Evolutionary conservation across 2,888 invertebrate species (phyloP), one percentile per base, ranked within the genome.

Genomic region (Stenolophus ochropezus): DNA sequence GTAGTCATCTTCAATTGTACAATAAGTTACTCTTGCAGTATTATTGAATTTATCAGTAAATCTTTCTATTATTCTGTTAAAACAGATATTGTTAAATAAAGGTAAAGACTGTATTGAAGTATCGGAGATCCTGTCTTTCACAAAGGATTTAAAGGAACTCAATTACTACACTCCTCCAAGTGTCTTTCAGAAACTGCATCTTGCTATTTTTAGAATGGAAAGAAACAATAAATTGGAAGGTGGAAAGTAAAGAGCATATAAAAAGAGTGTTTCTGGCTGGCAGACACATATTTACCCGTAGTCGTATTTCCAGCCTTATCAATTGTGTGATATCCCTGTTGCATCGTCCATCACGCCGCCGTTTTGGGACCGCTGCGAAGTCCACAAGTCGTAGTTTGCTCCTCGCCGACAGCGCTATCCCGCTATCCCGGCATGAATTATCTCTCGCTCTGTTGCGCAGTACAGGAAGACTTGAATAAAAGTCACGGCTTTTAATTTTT

Each of bases 401-500:
- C 73, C 6, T 14, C 20, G 56, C 14, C 76, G 76, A 58, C 33
- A 76, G 76, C 25, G 33, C 16, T 33, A 69, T 33, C 4, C 8
- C 56, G 56, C 42, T 27, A 56, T 76, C 58, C 5, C 33, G 25
- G 16, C 56, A 58, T 76, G 76, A 76, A 58, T 76, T 76, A 76
- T 56, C 27, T 53, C 14, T 25, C 65, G 27, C 33, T 69, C 65
- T 69, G 65, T 69, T 69, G 33, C 56, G 56, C 56, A 49, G 14
- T 56, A 25, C 56, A 53, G 58, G 58, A 75, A 75, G 74, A 21
- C 74, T 75, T 75, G 74, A 75, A 76, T 76, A 76, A 58, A 76
- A 76, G 56, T 76, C 76, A 76, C 76, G 76, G 56, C 76, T 58
- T 76, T 76, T 76, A 76, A 58, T 76, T 76, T 76, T 76, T 58